Conservation (phyloP, 1,140 invertebrate species). For the Melipona quadrifasciata region DNA sequence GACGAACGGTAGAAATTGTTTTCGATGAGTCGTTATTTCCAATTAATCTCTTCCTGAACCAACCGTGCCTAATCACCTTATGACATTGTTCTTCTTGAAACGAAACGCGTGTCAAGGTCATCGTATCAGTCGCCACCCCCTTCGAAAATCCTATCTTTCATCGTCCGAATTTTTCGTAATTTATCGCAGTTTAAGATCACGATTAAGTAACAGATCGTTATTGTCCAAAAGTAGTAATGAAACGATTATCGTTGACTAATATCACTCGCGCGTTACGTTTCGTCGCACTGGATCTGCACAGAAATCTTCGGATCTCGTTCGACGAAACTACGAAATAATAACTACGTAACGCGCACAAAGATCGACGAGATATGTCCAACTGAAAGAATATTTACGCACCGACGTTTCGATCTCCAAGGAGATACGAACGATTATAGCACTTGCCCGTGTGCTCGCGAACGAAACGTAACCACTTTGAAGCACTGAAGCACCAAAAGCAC, state of each 20-base stretch:
- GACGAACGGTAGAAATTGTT: neutral
- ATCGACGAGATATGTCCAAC: neutral
- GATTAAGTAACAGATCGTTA: neutral
- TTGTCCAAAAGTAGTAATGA: neutral
- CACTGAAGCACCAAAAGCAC: conserved; percentile 46
- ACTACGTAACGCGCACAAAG: neutral
- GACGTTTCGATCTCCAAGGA: conserved; percentile 3
- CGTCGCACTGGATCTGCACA: neutral
- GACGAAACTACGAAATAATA: too few relatives aligned
- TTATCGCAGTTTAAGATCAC: neutral
- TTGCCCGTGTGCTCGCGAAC: neutral
- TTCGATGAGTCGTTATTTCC: neutral
- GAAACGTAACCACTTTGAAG: conserved; percentile 38
- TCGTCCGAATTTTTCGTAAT: too few relatives aligned
- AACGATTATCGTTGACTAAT: neutral
- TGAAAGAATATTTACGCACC: neutral
- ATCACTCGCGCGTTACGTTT: conserved; percentile 10
- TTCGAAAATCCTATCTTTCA: neutral
- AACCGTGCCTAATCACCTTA: too few relatives aligned
- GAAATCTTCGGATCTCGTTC: neutral
- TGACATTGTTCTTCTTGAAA: neutral
- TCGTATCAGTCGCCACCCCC: neutral
- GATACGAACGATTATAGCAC: conserved; percentile 13
- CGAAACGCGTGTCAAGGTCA: conserved; percentile 24
- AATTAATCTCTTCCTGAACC: too few relatives aligned